Evolutionary conservation across 2,113 vertebrate genomes (phyloP).

Genomic region (Toxotes chatareus): DNA sequence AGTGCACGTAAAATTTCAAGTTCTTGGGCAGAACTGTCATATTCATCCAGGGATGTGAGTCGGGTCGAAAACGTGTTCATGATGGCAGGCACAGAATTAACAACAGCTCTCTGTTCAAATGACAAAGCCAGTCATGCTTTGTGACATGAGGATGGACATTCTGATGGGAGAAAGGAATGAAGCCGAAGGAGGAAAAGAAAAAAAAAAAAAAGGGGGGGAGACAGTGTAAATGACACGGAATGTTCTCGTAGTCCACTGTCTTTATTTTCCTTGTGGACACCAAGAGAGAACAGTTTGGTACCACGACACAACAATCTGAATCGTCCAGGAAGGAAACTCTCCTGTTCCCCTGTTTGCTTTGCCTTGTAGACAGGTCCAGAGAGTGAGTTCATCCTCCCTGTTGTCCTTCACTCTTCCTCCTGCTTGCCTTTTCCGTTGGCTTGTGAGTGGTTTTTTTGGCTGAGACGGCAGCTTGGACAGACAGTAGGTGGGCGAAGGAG

Average conservation of each 20-base stretch:
- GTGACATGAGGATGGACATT: constrained; percentile 45
- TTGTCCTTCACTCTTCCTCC: constrained; percentile 51
- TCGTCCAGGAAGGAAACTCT: constrained; percentile 77
- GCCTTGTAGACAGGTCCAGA: constrained; percentile 80
- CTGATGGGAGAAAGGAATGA: constrained; percentile 35
- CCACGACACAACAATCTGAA: constrained; percentile 53
- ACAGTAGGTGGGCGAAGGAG: constrained; percentile 69
- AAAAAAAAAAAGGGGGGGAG: constrained; percentile 71
- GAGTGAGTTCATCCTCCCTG: constrained; percentile 44
- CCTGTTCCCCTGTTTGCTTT: constrained; percentile 72
- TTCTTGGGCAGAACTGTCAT: constrained; percentile 74
- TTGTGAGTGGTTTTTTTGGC: constrained; percentile 58
- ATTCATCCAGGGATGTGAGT: constrained; percentile 77
- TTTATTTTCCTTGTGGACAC: constrained; percentile 45
- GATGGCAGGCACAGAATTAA: constrained; percentile 72
- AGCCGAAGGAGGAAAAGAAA: constrained; percentile 25
- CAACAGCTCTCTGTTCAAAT: constrained; percentile 49
- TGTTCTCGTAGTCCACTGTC: constrained; percentile 60
- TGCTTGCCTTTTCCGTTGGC: constrained; percentile 54
- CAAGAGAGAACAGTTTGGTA: constrained; percentile 74
- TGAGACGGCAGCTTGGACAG: constrained; percentile 70
- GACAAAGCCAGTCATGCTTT: constrained; percentile 45
- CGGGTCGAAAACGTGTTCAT: constrained; percentile 41
- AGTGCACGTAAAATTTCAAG: constrained; percentile 81
- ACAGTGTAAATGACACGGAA: constrained; percentile 78